Conservation (phyloP, 2,888 invertebrate species). For the Coelogynopora nodosa region DNA sequence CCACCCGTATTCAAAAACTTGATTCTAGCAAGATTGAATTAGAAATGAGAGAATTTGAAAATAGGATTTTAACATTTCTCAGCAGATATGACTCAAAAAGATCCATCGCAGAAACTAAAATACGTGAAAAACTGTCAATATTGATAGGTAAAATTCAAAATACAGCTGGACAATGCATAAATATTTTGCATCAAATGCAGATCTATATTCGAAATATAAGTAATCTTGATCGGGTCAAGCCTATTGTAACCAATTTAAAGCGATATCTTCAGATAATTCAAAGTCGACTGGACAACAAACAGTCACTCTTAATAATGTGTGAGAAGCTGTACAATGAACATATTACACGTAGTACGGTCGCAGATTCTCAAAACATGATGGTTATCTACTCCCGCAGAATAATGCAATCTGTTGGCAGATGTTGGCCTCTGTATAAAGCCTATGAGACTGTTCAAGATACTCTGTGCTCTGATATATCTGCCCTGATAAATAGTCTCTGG, state of each 20-base stretch:
- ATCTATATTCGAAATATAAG: not conserved
- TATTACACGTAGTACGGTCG: not conserved
- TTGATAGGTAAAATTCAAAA: not conserved
- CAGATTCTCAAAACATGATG: not conserved
- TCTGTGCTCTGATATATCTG: not conserved
- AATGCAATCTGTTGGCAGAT: not conserved
- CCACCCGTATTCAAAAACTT: not conserved
- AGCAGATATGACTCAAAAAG: not conserved
- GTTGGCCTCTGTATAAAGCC: not conserved
- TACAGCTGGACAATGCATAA: not conserved
- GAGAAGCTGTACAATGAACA: not conserved
- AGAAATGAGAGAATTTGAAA: not conserved
- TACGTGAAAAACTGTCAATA: not conserved
- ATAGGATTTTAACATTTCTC: not conserved
- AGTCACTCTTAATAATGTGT: not conserved
- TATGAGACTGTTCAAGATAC: not conserved
- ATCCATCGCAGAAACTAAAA: not conserved
- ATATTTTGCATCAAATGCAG: not conserved
- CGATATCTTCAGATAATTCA: not conserved
- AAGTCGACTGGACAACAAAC: not conserved
- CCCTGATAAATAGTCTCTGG: not conserved
- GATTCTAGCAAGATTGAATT: not conserved
- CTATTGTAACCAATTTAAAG: not conserved
- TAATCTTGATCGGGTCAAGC: not conserved
- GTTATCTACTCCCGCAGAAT: not conserved